Evolutionary conservation across 2,113 vertebrate genomes (phyloP).

Genomic region (Noctilio leporinus): DNA sequence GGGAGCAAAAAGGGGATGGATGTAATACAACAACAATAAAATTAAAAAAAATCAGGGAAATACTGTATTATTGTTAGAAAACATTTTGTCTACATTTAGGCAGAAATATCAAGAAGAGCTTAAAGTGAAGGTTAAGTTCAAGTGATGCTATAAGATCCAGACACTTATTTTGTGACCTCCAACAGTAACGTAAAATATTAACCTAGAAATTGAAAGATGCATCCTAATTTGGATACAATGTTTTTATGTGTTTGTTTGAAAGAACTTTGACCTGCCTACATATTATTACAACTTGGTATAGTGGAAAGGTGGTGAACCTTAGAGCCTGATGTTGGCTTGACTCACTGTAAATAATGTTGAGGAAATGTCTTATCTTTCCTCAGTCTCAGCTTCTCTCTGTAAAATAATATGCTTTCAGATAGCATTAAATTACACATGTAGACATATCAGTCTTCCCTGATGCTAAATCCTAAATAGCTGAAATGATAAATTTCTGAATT

Average conservation of each 20-base stretch:
- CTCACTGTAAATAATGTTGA: background rate
- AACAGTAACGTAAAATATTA: background rate
- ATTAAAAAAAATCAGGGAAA: no score
- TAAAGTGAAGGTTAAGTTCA: background rate
- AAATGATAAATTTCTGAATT: background rate
- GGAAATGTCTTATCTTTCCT: background rate
- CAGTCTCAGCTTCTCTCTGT: background rate
- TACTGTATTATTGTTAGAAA: background rate
- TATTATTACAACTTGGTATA: background rate
- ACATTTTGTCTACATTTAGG: background rate
- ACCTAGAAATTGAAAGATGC: background rate
- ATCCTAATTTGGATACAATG: background rate
- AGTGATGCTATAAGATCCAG: background rate
- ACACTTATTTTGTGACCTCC: background rate
- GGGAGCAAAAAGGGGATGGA: no score
- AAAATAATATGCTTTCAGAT: background rate
- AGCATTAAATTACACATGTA: background rate
- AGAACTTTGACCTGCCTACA: background rate
- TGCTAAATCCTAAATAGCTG: background rate
- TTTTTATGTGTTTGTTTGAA: background rate
- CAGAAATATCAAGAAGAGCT: background rate
- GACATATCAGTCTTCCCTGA: background rate
- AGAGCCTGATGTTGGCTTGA: background rate
- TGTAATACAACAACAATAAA: no score
- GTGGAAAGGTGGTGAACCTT: background rate